Percentiles rank a stretch among this genome's conserved stretches.
Conservation (phyloP, 2,888 invertebrate species). For the Eupeodes latifasciatus region DNA sequence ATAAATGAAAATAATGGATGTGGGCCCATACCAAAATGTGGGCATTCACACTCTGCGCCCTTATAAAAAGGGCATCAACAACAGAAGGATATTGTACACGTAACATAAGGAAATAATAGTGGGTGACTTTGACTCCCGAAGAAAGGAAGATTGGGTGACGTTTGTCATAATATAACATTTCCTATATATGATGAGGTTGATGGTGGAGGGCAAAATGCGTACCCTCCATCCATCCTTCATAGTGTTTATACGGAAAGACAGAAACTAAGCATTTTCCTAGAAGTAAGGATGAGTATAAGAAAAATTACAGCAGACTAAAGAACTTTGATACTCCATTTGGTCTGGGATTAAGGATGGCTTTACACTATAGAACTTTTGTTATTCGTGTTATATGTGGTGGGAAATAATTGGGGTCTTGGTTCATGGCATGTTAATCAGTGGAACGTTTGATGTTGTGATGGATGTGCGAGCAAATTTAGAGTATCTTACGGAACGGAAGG, state of each 20-base stretch:
- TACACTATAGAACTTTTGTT: slow-evolving; percentile 6
- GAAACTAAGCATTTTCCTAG: background rate
- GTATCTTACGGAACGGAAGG: background rate
- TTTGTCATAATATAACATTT: slow-evolving; percentile 65
- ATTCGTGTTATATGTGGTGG: slow-evolving; percentile 53
- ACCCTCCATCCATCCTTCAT: background rate
- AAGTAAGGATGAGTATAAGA: background rate
- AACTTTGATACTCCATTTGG: slow-evolving; percentile 14
- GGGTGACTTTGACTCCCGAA: slow-evolving; percentile 2
- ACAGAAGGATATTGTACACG: slow-evolving; percentile 48
- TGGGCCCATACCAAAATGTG: slow-evolving; percentile 37
- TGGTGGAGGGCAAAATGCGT: slow-evolving; percentile 20
- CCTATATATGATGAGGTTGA: slow-evolving; percentile 4
- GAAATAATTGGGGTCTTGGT: slow-evolving; percentile 59
- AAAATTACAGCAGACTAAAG: slow-evolving; percentile 19
- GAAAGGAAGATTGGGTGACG: slow-evolving; percentile 28
- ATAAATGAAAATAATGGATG: slow-evolving; percentile 68
- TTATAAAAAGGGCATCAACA: slow-evolving; percentile 34
- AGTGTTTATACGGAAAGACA: background rate
- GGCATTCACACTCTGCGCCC: slow-evolving; percentile 51
- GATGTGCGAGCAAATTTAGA: background rate
- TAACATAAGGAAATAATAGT: slow-evolving; percentile 55
- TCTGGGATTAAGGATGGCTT: slow-evolving; percentile 52
- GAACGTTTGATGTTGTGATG: slow-evolving; percentile 39
- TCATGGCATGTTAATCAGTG: slow-evolving; percentile 52